Evolutionary conservation across 2,888 invertebrate genomes (phyloP), one percentile per base, ranked within the genome.

Genomic region (Lithosia quadra): DNA sequence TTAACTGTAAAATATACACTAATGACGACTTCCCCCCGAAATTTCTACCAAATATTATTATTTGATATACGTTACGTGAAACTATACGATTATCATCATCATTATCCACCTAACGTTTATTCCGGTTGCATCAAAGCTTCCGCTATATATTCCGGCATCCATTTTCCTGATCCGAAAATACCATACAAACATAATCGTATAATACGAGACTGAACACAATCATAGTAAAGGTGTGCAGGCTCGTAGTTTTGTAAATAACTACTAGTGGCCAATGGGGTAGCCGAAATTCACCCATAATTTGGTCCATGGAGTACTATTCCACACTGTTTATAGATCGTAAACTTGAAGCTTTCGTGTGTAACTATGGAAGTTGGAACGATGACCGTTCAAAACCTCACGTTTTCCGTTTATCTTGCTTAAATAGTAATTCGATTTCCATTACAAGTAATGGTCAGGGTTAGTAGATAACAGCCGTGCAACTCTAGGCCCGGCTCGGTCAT

Each of bases 391-490:
- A 28, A 76, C 84, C 84, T 82, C 88, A 90, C 87, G 88, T 88
- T 86, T 87, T 83, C 78, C 85, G 88, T 89, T 90, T 90, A 90
- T 90, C 88, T 91, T 84, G 84, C 80, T 87, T 86, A 90, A 91
- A 91, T 89, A 89, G 90, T 91, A 90, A 91, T 91, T 91, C 88
- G 89, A 90, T 90, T 91, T 90, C 90, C 89, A 91, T 92, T 92
- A 91, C 88, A 84, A 82, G 87, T 87, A 89, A 91, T 85, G 88
- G 86, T 83, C 80, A 86, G 88, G 89, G 88, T 86, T 85, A 79
- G 85, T 76, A 89, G 90, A 91, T 92, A 91, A 86, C 84, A 82
- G 73, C 80, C 78, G 76, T 80, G 84, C 86, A 85, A 87, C 86
- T 88, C 83, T 13, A 71, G 84, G 79, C 82, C 77, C 77, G 75